Evolutionary conservation across 2,797 vertebrate genomes (phyloP).

Genomic region (Amniataba percoides): DNA sequence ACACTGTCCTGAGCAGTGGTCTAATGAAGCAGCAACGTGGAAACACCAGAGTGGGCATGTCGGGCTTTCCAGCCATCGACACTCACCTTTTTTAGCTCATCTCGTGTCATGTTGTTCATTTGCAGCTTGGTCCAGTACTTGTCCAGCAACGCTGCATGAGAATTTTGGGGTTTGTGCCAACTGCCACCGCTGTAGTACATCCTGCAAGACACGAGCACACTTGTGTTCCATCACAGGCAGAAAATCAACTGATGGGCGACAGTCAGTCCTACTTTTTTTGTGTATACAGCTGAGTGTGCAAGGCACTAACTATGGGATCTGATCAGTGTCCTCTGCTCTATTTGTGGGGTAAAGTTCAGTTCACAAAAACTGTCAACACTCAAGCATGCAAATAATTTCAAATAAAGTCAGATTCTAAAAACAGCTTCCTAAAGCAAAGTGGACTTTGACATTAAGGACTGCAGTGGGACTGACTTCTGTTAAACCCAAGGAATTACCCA

Average conservation of each 20-base stretch:
- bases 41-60: background rate
- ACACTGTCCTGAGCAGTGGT: background rate
- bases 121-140: constrained; percentile 96
- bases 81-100: constrained; percentile 92
- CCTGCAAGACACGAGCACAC: constrained; percentile 64
- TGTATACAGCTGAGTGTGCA: background rate
- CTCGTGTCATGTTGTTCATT: constrained; percentile 90
- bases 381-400: no score
- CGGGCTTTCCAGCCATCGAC: background rate
- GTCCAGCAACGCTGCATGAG: constrained; percentile 92
- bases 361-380: no score
- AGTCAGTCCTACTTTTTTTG: background rate
- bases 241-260: no score
- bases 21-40: background rate
- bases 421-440: no score
- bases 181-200: constrained; percentile 86
- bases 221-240: background rate
- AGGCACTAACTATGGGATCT: no score
- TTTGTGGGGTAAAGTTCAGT: no score
- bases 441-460: no score
- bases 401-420: no score
- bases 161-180: constrained; percentile 93
- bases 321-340: no score
- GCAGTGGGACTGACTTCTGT: no score
- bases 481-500: no score